Evolutionary conservation across 2,797 vertebrate genomes (phyloP), one percentile per base, ranked within the genome.

Genomic region (Neosilurus mollespiculum): DNA sequence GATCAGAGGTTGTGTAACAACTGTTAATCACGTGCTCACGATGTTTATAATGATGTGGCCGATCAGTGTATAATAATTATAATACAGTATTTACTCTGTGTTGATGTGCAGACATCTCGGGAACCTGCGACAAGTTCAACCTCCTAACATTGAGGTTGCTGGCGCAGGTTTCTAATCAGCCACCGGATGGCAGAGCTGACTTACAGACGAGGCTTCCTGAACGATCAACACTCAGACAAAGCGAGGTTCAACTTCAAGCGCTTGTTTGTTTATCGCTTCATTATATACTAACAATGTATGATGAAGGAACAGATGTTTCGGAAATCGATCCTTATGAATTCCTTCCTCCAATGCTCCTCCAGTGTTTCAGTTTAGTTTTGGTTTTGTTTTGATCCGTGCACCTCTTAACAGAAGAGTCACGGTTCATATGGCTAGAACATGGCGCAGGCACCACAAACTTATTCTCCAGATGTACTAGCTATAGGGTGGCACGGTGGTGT

Each of bases 171-270:
- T 34, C 0, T 56, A 30, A 34, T 11, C 34, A 15, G 5, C 66
- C 82, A 80, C 77, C 71, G 79, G 82, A 65, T 79, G 82, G 76
- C 76, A 15, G 9, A 24, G 16, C 14, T 20, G 67, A 65, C 26
- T 16, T 71, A 61, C 24, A 34, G 4, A 20, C n/a, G 12, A 53
- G 37, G 4, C 49, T 26, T 54, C 24, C 37, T 54, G 22, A 51
- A 6, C 1, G 34, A 26, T 22, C 34, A 26, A 43, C 1, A 22
- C 12, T 65, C 34, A 65, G 64, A 65, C 5, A 5, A 12, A 66
- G 8, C 1, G n/a, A 24, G 9, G n/a, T 24, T 2, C 7, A 66
- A 15, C 64, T 66, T 30, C 64, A 66, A 66, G 64, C 64, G 30
- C 26, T 30, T 30, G 30, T 34, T 30, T 14, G 66, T 67, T 67